These are phyloP conservation scores for Chaetophractus vellerosus DNA, from an alignment of 2,797 vertebrate species.

Conservation along the genomic window DNA sequence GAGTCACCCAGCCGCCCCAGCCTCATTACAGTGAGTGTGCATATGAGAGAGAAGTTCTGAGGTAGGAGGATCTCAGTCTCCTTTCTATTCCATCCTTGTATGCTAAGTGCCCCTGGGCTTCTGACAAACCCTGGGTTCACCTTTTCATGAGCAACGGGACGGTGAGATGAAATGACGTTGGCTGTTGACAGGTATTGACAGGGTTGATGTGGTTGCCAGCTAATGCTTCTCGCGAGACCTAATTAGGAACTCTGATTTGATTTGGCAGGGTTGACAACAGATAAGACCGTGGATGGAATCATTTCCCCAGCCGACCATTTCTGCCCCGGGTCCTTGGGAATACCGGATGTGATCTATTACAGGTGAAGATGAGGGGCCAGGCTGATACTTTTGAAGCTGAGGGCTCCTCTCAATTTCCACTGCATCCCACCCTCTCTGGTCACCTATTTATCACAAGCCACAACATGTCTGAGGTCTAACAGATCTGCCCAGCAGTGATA, in stretches of 20 bases:
- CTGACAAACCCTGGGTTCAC: not conserved
- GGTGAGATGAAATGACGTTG: conserved; percentile 11
- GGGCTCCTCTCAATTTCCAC: not conserved
- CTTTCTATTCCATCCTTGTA: not conserved
- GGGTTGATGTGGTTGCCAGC: conserved; percentile 23
- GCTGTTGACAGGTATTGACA: conserved; percentile 39
- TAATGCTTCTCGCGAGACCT: conserved; percentile 44
- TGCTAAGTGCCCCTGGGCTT: not conserved
- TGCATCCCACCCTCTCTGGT: not conserved
- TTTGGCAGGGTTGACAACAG: conserved; percentile 92
- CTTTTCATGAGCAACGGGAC: not conserved
- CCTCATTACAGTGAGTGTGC: not conserved
- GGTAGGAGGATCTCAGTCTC: not conserved
- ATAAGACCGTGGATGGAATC: conserved; percentile 90
- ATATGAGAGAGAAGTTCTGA: not conserved
- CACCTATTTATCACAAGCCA: not conserved
- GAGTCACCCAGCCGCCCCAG: conserved; percentile 66
- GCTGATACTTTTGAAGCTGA: not conserved
- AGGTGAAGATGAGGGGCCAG: conserved; percentile 89
- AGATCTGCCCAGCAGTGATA: conserved; percentile 1
- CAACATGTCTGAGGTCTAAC: not conserved
- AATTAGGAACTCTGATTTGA: conserved; percentile 73
- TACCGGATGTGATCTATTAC: conserved; percentile 95
- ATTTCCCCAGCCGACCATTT: conserved; percentile 92
- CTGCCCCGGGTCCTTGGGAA: conserved; percentile 84